Evolutionary conservation across 2,888 invertebrate genomes (phyloP).

Genomic region (Pseudolycoriella hygida): DNA sequence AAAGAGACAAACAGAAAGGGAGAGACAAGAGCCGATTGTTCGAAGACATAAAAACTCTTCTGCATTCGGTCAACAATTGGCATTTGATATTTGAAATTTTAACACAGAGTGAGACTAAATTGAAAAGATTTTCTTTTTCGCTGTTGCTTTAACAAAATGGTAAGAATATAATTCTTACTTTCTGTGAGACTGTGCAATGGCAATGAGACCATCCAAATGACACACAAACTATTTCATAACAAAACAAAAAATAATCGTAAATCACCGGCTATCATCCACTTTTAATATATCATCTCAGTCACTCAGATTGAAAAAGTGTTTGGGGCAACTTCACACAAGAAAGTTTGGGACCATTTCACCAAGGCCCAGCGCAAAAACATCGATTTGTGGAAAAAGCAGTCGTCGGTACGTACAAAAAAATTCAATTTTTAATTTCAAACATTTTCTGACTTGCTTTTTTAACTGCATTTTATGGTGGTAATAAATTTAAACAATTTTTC

Average conservation of each 20-base stretch:
- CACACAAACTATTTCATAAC: background rate
- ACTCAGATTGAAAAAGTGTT: constrained; percentile 98
- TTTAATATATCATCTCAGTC: constrained; percentile 41
- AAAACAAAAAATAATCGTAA: constrained; percentile 8
- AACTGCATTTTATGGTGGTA: constrained; percentile 5
- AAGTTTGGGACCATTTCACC: constrained; percentile 99
- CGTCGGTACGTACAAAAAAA: constrained; percentile 52
- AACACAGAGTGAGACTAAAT: too few relatives aligned
- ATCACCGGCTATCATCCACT: constrained; percentile 23
- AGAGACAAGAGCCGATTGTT: too few relatives aligned
- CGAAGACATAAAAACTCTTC: too few relatives aligned
- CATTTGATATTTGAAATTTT: too few relatives aligned
- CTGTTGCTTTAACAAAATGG: too few relatives aligned
- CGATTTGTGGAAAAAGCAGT: constrained; percentile 94
- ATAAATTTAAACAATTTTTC: too few relatives aligned
- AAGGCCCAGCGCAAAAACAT: constrained; percentile 98
- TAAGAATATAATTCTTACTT: too few relatives aligned
- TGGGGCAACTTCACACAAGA: constrained; percentile 88
- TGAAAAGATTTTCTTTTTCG: too few relatives aligned
- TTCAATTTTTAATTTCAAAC: background rate
- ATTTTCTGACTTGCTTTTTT: constrained; percentile 5
- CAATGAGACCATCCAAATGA: too few relatives aligned
- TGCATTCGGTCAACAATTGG: too few relatives aligned
- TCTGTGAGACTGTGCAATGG: too few relatives aligned
- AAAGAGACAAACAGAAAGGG: too few relatives aligned